phyloP scores from a whole-genome alignment of 2,888 invertebrate genomes.

The Pterobdella sp. region DNA sequence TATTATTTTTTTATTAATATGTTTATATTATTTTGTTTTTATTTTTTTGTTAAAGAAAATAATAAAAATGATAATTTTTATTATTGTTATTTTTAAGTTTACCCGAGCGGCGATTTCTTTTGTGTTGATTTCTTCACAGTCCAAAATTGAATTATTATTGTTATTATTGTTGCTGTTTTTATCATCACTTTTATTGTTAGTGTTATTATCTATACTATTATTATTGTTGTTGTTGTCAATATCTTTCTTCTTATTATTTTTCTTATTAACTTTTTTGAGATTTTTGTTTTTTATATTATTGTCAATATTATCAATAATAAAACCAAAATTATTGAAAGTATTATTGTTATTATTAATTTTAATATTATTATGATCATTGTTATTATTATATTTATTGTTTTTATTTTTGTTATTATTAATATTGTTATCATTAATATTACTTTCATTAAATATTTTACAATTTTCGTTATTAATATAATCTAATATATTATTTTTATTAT shows the following conservation, averaged over 20 bases:
- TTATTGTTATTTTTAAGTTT: too few relatives aligned
- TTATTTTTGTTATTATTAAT: neutral
- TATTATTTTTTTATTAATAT: neutral
- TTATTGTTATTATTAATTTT: neutral
- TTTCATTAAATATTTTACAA: neutral
- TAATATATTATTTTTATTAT: neutral
- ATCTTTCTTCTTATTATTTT: neutral
- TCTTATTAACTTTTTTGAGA: neutral
- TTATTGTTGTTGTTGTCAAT: conserved; percentile 14
- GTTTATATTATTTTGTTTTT: neutral
- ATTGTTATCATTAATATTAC: neutral
- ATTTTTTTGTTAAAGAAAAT: neutral
- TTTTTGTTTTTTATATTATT: neutral
- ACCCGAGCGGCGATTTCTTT: conserved; percentile 25
- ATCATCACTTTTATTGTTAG: neutral
- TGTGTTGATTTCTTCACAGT: conserved; percentile 24
- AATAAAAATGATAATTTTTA: too few relatives aligned
- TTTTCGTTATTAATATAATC: neutral
- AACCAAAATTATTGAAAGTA: neutral
- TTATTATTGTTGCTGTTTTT: neutral
- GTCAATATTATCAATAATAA: neutral
- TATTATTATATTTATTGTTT: neutral
- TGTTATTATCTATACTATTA: neutral
- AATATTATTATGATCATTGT: neutral
- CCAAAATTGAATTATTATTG: neutral